A percentile compares a stretch with the other conserved stretches of the same genome.
These are phyloP conservation scores for Arizona elegans DNA, from an alignment of 2,113 vertebrate genomes.

Conservation along the genomic window DNA sequence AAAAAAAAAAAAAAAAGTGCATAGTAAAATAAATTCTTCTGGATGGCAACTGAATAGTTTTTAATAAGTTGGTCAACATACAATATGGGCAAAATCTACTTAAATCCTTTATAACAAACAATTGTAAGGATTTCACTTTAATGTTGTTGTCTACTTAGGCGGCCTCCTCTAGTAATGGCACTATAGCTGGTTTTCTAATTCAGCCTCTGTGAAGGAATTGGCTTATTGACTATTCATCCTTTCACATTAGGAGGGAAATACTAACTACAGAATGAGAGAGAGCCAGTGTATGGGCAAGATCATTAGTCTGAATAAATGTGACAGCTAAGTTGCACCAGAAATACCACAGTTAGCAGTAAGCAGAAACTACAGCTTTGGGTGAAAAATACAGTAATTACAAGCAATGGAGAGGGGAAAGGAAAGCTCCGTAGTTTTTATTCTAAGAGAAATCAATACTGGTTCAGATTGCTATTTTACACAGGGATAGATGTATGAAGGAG, in stretches of 20 bases:
- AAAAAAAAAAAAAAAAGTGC: slow-evolving; percentile 34
- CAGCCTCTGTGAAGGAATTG: slow-evolving; percentile 33
- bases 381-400: slow-evolving; percentile 70
- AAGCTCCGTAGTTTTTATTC: slow-evolving; percentile 63
- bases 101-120: slow-evolving; percentile 54
- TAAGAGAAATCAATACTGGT: slow-evolving; percentile 62
- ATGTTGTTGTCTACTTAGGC: slow-evolving; percentile 40
- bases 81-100: slow-evolving; percentile 39
- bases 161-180: slow-evolving; percentile 49
- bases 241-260: slow-evolving; percentile 55
- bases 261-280: slow-evolving; percentile 48
- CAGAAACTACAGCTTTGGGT: slow-evolving; percentile 60
- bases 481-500: slow-evolving; percentile 53
- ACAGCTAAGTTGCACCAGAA: slow-evolving; percentile 55
- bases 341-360: slow-evolving; percentile 57
- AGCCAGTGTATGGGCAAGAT: slow-evolving; percentile 48
- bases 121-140: slow-evolving; percentile 43
- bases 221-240: slow-evolving; percentile 61
- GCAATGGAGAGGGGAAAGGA: slow-evolving; percentile 4
- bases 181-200: slow-evolving; percentile 43
- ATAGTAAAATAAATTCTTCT: slow-evolving; percentile 41
- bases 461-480: slow-evolving; percentile 58
- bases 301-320: slow-evolving; percentile 62
- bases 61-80: slow-evolving; percentile 41
- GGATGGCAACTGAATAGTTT: slow-evolving; percentile 48